Evolutionary conservation across 2,888 invertebrate genomes (phyloP).

Genomic region (Synergus laeviventris): DNA sequence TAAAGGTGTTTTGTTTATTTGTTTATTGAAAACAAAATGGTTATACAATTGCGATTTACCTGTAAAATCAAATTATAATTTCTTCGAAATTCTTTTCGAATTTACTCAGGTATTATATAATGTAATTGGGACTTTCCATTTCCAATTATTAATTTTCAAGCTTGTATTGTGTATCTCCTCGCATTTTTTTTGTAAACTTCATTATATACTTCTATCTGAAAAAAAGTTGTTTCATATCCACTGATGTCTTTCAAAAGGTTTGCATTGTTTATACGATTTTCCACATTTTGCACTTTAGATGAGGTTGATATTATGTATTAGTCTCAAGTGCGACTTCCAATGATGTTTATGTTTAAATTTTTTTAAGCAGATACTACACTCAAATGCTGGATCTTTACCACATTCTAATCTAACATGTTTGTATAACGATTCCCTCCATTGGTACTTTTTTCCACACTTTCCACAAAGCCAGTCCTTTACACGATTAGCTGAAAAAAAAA

Average conservation of each 20-base stretch:
- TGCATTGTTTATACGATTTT: conserved; percentile 34
- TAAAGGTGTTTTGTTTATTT: no score
- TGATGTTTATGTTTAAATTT: background rate
- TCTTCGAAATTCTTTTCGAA: no score
- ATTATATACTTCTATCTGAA: no score
- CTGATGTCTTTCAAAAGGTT: background rate
- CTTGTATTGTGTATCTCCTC: no score
- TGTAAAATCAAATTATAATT: no score
- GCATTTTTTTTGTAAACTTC: no score
- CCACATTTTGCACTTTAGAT: conserved; percentile 45
- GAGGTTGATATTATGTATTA: background rate
- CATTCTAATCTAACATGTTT: conserved; percentile 70
- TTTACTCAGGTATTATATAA: no score
- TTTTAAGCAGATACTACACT: background rate
- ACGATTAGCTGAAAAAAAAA: background rate
- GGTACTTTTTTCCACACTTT: conserved; percentile 69
- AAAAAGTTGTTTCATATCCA: no score
- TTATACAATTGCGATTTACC: no score
- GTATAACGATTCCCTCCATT: conserved; percentile 67
- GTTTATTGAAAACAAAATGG: no score
- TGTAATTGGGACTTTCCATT: no score
- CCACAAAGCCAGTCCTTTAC: conserved; percentile 62
- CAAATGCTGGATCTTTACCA: conserved; percentile 56
- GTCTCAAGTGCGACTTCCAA: background rate
- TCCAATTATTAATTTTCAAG: no score